Conservation (phyloP, 2,888 invertebrate genomes). For the Phrixothrix hirtus region DNA sequence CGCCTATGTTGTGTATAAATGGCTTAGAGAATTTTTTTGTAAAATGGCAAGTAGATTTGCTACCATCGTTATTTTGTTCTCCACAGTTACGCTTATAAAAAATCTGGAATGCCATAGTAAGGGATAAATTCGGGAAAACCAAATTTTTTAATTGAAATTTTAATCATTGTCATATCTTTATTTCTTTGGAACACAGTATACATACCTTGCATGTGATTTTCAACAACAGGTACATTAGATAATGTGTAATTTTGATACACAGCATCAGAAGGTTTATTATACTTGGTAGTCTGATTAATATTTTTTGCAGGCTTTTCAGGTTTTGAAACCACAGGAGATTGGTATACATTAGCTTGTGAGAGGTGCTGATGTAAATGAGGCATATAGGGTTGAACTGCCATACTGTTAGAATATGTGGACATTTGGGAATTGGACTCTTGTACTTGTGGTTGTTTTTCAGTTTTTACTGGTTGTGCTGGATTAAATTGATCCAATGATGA, state of each 20-base stretch:
- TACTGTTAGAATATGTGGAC: conserved; percentile 26
- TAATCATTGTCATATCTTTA: background rate
- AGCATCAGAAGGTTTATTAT: conserved; percentile 26
- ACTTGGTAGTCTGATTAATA: conserved; percentile 16
- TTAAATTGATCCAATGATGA: conserved; percentile 51
- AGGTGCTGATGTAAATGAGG: conserved; percentile 38
- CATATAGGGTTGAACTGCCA: conserved; percentile 33
- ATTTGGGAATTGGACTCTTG: conserved; percentile 35
- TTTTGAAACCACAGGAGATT: conserved; percentile 46
- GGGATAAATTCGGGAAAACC: no score
- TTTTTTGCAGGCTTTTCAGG: conserved; percentile 40
- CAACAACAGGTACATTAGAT: conserved; percentile 19
- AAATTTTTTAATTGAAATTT: no score
- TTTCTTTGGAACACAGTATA: background rate
- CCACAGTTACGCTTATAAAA: no score
- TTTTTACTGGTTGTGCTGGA: conserved; percentile 28
- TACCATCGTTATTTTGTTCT: no score
- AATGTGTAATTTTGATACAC: conserved; percentile 28
- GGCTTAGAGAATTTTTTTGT: no score
- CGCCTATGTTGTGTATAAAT: no score
- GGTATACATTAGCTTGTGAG: conserved; percentile 50
- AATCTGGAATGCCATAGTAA: no score
- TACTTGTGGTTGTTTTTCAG: conserved; percentile 35
- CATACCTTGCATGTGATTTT: conserved; percentile 31
- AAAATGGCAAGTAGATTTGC: no score